These are phyloP conservation scores for Adrianichthys oophorus DNA, from an alignment of 2,797 vertebrate genomes.

Conservation along the genomic window DNA sequence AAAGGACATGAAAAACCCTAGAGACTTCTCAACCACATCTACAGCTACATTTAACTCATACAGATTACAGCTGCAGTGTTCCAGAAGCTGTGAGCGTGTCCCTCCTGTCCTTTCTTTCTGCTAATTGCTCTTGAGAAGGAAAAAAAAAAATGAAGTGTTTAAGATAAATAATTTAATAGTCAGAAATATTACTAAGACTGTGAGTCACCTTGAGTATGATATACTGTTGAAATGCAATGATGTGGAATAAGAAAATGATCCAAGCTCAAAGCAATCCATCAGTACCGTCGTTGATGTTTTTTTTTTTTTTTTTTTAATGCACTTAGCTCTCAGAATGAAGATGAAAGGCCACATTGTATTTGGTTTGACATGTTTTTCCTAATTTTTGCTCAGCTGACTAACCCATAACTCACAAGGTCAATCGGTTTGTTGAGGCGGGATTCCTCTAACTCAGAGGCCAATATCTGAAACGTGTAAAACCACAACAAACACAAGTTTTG, in stretches of 20 bases:
- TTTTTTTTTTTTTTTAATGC: not conserved
- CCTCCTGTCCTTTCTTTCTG: not conserved
- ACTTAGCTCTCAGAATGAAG: not conserved
- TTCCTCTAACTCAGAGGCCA: too few relatives aligned
- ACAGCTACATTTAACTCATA: not conserved
- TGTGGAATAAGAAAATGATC: not conserved
- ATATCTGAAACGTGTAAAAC: too few relatives aligned
- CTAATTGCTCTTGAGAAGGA: conserved; percentile 1
- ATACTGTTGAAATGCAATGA: not conserved
- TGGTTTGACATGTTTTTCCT: too few relatives aligned
- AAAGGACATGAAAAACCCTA: not conserved
- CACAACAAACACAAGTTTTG: too few relatives aligned
- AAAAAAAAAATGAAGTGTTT: not conserved
- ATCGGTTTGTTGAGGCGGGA: too few relatives aligned
- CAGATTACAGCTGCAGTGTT: conserved; percentile 1
- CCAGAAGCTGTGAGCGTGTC: not conserved
- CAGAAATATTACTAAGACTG: not conserved
- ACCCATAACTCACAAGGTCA: too few relatives aligned
- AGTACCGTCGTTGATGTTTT: not conserved
- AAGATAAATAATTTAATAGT: not conserved
- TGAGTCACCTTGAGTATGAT: not conserved
- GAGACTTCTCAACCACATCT: conserved; percentile 18
- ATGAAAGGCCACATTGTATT: too few relatives aligned
- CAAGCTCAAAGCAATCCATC: not conserved
- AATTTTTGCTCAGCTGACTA: too few relatives aligned